Conservation (phyloP, 2,888 invertebrate species). For the Orthonevra nobilis region DNA sequence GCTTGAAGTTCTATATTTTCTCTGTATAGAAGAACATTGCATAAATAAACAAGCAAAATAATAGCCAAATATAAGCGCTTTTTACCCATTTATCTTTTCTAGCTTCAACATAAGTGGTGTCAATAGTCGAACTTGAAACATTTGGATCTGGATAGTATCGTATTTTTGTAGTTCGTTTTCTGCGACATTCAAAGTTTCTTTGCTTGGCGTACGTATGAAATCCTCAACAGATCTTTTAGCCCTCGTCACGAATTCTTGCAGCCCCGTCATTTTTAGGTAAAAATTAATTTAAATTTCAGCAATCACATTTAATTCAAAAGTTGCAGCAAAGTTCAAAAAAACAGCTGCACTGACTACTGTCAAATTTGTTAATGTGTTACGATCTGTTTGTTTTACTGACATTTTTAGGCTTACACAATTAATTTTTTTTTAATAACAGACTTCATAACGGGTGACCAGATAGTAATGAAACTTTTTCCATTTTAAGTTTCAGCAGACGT, state of each 20-base stretch:
- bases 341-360: constrained; percentile 30
- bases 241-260: constrained; percentile 75
- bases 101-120: constrained; percentile 77
- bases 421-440: too few species aligned
- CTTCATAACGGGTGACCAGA: too few species aligned
- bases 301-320: not conserved
- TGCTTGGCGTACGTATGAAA: constrained; percentile 75
- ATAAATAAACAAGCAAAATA: too few species aligned
- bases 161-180: constrained; percentile 74
- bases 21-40: too few species aligned
- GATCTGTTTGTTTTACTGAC: not conserved
- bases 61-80: not conserved
- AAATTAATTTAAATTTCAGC: too few species aligned
- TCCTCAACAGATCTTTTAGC: constrained; percentile 77
- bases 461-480: too few species aligned
- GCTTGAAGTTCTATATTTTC: constrained; percentile 76
- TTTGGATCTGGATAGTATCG: constrained; percentile 75
- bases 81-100: constrained; percentile 76
- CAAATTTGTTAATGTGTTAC: not conserved
- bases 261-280: constrained; percentile 73
- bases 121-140: constrained; percentile 76
- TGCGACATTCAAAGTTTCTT: constrained; percentile 72
- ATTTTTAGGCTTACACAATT: not conserved
- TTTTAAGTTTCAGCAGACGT: too few species aligned
- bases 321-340: not conserved